phyloP scores from a whole-genome alignment of 2,888 invertebrate species.

The Chymomyza fuscimana region DNA sequence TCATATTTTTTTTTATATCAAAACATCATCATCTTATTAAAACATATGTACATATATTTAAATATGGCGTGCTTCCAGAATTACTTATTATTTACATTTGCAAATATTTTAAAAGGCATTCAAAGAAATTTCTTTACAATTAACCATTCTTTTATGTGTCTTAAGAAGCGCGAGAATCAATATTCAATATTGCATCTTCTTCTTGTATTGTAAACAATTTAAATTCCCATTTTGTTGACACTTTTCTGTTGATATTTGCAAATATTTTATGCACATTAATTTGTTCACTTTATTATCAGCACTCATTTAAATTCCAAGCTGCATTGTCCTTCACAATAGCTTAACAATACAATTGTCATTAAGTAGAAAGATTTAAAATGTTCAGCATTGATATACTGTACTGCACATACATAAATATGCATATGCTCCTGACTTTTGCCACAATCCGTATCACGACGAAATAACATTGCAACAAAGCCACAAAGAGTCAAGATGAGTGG shows the following conservation, averaged over 20 bases:
- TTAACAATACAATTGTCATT: constrained; percentile 24
- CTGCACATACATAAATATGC: too few relatives aligned
- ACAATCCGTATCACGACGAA: neutral
- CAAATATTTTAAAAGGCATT: neutral
- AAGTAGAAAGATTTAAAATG: constrained; percentile 23
- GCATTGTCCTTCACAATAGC: constrained; percentile 20
- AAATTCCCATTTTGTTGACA: constrained; percentile 9
- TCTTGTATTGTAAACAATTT: neutral
- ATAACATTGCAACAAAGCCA: neutral
- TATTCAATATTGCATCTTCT: neutral
- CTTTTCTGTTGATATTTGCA: constrained; percentile 38
- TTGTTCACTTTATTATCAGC: constrained; percentile 31
- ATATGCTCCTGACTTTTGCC: neutral
- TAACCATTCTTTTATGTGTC: neutral
- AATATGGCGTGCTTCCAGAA: neutral
- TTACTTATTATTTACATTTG: too few relatives aligned
- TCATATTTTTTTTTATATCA: too few relatives aligned
- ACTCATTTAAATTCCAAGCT: constrained; percentile 60
- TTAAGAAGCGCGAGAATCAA: neutral
- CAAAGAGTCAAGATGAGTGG: neutral
- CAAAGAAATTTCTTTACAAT: neutral
- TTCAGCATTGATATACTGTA: neutral
- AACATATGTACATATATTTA: too few relatives aligned
- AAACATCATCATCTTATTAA: too few relatives aligned
- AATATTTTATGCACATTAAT: constrained; percentile 39